These are phyloP conservation scores for Bucorvus abyssinicus DNA, from an alignment of 2,797 vertebrate species.

Conservation along the genomic window DNA sequence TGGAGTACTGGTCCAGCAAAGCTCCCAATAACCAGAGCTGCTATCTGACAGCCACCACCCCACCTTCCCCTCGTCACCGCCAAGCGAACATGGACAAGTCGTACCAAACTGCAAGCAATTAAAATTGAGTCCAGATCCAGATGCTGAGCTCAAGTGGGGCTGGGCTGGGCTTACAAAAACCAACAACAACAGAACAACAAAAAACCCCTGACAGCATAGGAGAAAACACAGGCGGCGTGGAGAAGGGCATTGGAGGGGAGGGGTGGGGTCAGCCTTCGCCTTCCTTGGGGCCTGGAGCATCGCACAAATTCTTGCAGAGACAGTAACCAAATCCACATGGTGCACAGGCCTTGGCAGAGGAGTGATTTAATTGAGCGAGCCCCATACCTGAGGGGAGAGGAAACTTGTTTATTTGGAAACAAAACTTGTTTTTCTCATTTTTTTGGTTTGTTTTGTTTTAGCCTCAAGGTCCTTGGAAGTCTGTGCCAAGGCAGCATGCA, in stretches of 20 bases:
- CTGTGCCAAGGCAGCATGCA: constrained; percentile 2
- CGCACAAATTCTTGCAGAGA: background rate
- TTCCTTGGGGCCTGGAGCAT: constrained; percentile 5
- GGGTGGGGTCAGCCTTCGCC: background rate
- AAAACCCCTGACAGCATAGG: background rate
- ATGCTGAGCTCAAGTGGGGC: background rate
- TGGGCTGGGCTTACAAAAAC: background rate
- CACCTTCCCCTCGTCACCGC: background rate
- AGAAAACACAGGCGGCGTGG: background rate
- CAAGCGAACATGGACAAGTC: fast-evolving
- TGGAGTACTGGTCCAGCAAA: background rate
- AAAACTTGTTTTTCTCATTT: constrained; percentile 59
- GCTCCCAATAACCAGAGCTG: background rate
- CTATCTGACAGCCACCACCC: background rate
- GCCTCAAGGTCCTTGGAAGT: constrained; percentile 5
- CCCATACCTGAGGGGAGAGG: constrained; percentile 62
- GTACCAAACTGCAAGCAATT: background rate
- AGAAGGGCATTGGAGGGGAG: background rate
- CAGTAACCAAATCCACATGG: constrained; percentile 31
- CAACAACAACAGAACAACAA: background rate
- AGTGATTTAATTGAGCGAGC: background rate
- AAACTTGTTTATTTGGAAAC: constrained; percentile 70
- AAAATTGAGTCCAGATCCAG: background rate
- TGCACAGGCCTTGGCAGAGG: constrained; percentile 50
- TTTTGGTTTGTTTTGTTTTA: constrained; percentile 19